Percentiles rank a stretch among this genome's conserved stretches.
Evolutionary conservation across 1,140 invertebrate genomes (phyloP).

Genomic region (Drosophila neocordata): DNA sequence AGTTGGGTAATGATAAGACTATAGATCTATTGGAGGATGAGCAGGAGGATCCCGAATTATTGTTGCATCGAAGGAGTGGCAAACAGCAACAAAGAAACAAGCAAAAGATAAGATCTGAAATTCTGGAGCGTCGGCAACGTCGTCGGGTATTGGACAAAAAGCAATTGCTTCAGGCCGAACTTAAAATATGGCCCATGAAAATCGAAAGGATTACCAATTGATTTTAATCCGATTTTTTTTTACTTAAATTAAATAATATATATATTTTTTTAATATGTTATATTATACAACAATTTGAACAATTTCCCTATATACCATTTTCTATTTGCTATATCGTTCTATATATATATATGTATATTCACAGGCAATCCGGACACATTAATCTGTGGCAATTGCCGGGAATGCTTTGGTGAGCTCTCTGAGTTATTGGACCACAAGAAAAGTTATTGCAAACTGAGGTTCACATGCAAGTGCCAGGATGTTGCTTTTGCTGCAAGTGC

Average conservation of each 20-base stretch:
- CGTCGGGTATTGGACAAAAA: slow-evolving; percentile 17
- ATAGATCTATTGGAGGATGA: not conserved
- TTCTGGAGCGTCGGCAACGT: not conserved
- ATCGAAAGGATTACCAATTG: not conserved
- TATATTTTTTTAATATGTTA: slow-evolving; percentile 22
- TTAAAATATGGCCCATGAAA: slow-evolving; percentile 46
- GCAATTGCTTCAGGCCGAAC: slow-evolving; percentile 43
- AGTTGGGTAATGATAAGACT: not conserved
- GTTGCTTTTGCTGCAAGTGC: slow-evolving; percentile 78
- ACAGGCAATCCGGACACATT: slow-evolving; percentile 93
- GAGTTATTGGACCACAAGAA: slow-evolving; percentile 94
- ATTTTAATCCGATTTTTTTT: not conserved
- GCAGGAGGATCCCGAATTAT: not conserved
- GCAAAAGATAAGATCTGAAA: not conserved
- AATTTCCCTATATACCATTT: not conserved
- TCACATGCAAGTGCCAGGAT: slow-evolving; percentile 92
- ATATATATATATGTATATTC: slow-evolving; percentile 57
- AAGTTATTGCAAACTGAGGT: slow-evolving; percentile 92
- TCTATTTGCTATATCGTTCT: slow-evolving; percentile 1
- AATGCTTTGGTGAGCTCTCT: slow-evolving; percentile 91
- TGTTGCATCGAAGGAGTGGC: not conserved
- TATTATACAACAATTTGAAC: not conserved
- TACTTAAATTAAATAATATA: not conserved
- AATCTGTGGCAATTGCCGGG: slow-evolving; percentile 94
- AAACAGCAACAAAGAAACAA: not conserved